phyloP scores from a whole-genome alignment of 2,888 invertebrate species.

The Dryadula phaetusa region DNA sequence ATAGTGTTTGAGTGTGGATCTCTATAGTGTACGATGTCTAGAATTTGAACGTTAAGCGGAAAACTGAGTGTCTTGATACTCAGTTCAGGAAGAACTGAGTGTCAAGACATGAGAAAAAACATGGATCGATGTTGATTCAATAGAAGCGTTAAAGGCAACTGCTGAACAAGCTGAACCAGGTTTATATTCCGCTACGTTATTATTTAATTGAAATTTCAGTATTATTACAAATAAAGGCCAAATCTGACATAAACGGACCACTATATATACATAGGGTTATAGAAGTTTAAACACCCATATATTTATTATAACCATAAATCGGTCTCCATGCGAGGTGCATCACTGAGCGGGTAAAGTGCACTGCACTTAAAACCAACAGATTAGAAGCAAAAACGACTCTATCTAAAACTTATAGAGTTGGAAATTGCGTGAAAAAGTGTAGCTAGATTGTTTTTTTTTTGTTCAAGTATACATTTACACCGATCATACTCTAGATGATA shows the following conservation, averaged over 20 bases:
- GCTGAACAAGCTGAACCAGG: no score
- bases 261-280: conserved; percentile 60
- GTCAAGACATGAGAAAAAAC: no score
- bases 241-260: conserved; percentile 38
- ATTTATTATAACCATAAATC: conserved; percentile 82
- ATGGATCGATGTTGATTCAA: no score
- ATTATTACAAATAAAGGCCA: background rate
- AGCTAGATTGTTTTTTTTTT: conserved; percentile 52
- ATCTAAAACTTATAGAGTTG: conserved; percentile 31
- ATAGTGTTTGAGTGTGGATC: no score
- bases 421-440: conserved; percentile 27
- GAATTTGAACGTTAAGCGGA: no score
- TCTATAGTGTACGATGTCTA: no score
- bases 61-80: no score
- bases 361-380: conserved; percentile 64
- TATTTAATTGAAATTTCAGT: background rate
- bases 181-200: no score
- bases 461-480: conserved; percentile 28
- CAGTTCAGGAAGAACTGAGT: no score
- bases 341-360: conserved; percentile 74
- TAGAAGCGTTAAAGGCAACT: no score
- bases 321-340: conserved; percentile 76
- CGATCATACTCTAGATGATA: conserved; percentile 58
- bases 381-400: conserved; percentile 48
- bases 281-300: conserved; percentile 79